Evolutionary conservation across 2,797 vertebrate genomes (phyloP).

Genomic region (Clamator glandarius): DNA sequence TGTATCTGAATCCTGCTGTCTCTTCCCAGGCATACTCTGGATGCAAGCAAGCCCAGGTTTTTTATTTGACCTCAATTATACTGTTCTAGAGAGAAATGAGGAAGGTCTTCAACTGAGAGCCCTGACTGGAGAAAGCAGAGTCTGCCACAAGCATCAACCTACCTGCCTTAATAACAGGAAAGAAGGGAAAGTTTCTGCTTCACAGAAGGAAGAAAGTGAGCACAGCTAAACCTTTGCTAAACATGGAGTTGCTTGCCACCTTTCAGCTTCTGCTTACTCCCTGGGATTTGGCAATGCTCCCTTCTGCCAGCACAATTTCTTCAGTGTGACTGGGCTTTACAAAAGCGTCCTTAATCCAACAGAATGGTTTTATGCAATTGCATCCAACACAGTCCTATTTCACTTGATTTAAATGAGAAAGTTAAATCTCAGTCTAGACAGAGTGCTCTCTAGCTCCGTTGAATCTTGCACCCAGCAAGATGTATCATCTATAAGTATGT

Average conservation of each 20-base stretch:
- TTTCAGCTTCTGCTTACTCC: conserved; percentile 34
- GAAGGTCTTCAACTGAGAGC: background rate
- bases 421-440: conserved; percentile 64
- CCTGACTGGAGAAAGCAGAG: background rate
- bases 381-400: conserved; percentile 21
- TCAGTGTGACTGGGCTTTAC: conserved; percentile 11
- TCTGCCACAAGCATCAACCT: background rate
- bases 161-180: background rate
- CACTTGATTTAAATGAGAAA: conserved; percentile 50
- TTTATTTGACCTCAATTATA: background rate
- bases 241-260: background rate
- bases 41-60: background rate
- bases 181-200: background rate
- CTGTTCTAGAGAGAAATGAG: background rate
- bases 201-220: background rate
- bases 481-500: conserved; percentile 26
- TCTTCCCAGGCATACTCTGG: accelerated
- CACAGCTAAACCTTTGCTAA: background rate
- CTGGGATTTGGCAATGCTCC: conserved; percentile 13
- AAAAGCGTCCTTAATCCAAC: conserved; percentile 50
- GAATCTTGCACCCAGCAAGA: conserved; percentile 15
- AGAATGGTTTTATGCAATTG: conserved; percentile 27
- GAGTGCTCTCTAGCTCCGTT: background rate
- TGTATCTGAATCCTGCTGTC: background rate
- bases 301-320: conserved; percentile 36